These are phyloP conservation scores for Deroplatys truncata DNA, from an alignment of 2,888 invertebrate species.

Conservation along the genomic window DNA sequence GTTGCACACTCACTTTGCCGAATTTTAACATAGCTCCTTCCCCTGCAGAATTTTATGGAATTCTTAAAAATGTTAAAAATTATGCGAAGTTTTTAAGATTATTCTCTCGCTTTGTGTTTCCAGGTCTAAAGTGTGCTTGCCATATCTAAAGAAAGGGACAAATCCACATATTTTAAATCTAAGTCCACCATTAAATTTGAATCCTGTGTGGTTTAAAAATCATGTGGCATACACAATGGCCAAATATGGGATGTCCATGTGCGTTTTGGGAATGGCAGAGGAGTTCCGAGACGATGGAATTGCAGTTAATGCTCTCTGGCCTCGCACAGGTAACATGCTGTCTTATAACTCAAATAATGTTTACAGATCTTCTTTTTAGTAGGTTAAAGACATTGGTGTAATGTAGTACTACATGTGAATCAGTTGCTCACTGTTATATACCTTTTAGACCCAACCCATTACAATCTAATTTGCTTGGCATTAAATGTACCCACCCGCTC, in stretches of 20 bases:
- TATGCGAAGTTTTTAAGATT: too few species aligned
- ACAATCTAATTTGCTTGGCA: too few species aligned
- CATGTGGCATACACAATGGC: slow-evolving; percentile 98
- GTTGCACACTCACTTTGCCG: too few species aligned
- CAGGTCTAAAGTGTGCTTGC: slow-evolving; percentile 87
- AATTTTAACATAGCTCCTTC: too few species aligned
- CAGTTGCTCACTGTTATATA: too few species aligned
- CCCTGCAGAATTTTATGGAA: too few species aligned
- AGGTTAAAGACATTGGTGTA: too few species aligned
- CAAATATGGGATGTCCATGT: slow-evolving; percentile 99
- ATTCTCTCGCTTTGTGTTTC: neutral
- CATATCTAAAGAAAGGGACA: slow-evolving; percentile 76
- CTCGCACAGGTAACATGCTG: slow-evolving; percentile 74
- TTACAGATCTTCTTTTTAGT: neutral
- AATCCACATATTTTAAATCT: slow-evolving; percentile 94
- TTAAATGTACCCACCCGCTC: too few species aligned
- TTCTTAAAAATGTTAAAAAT: too few species aligned
- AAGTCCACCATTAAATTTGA: slow-evolving; percentile 90
- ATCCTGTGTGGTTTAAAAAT: slow-evolving; percentile 82
- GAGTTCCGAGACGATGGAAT: slow-evolving; percentile 81
- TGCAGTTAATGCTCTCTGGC: slow-evolving; percentile 96
- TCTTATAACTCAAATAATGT: too few species aligned
- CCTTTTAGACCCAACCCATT: too few species aligned
- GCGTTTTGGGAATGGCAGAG: slow-evolving; percentile 93
- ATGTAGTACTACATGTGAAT: too few species aligned